Evolutionary conservation across 1,140 invertebrate genomes (phyloP), one percentile per base, ranked within the genome.

Genomic region (Conus betulinus): DNA sequence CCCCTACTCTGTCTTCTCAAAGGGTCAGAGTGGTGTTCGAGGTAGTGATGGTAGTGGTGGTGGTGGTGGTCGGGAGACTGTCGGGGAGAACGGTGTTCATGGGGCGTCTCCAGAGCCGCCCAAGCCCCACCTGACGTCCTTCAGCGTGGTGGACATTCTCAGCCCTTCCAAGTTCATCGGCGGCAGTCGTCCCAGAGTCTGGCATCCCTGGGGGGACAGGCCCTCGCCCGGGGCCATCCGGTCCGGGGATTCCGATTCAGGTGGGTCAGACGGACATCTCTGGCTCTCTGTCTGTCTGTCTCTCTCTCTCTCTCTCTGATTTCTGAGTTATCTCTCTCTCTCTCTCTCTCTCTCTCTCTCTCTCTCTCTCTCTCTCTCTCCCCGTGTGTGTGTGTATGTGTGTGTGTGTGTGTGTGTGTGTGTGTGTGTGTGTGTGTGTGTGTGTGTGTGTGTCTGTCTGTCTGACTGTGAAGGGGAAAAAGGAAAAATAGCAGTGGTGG

Each of bases 71-170:
- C 8, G 81, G 10, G 51, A 55, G 20, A 52, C 20, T 11, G 81
- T 15, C 8, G 55, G n/a, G 39, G 25, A 27, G 76, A 39, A 13
- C 76, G 25, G 25, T 13, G 76, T 79, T 10, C 71, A 74, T 8
- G 71, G 71, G 39, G 27, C 52, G n/a, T 87, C 85, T 5, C 85
- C 85, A 4, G 85, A 74, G 76, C 89, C 51, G 10, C 89, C 55
- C 10, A 82, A 84, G 57, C 57, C 39, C 55, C 81, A 87, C 20
- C 86, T 91, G 1, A 91, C 91, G 10, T 87, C 91, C n/a, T 92
- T 92, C 89, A 91, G 91, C 82, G 91, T 92, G n/a, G 78, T 89
- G 53, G 91, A 92, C 86, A 92, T 92, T 84, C 84, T 92, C 83
- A 90, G 90, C 81, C 91, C 91, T 11, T 88, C 87, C 74, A 91